These are phyloP conservation scores for Craseonycteris thonglongyai DNA, from an alignment of 2,113 vertebrate genomes.

Conservation along the genomic window DNA sequence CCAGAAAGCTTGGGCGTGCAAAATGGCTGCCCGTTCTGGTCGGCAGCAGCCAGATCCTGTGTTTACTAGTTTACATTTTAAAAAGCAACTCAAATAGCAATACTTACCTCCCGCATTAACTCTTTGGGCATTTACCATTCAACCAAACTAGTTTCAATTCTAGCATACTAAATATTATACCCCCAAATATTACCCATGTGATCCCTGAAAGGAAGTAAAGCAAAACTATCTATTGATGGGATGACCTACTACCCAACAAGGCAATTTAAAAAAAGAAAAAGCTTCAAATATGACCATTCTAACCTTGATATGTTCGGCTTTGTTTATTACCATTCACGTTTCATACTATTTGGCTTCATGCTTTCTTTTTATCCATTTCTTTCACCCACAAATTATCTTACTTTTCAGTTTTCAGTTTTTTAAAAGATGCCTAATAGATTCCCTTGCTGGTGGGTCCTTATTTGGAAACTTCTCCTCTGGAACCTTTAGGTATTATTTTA, in stretches of 20 bases:
- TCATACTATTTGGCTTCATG: background rate
- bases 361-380: accelerated
- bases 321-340: background rate
- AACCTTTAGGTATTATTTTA: background rate
- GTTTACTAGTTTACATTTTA: background rate
- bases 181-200: background rate
- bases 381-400: background rate
- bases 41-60: background rate
- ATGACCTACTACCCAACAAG: accelerated
- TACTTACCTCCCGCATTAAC: background rate
- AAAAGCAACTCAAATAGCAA: background rate
- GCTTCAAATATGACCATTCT: background rate
- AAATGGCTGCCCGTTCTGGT: background rate
- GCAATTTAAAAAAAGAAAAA: background rate
- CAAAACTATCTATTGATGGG: background rate
- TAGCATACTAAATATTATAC: background rate
- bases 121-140: background rate
- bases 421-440: background rate
- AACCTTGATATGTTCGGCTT: background rate
- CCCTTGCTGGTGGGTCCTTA: accelerated
- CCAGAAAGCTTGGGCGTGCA: background rate
- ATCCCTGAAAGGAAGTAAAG: background rate
- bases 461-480: background rate
- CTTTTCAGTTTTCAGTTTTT: background rate
- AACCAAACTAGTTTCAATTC: background rate